phyloP scores from a whole-genome alignment of 2,113 vertebrate species.

The Elachura formosa region DNA sequence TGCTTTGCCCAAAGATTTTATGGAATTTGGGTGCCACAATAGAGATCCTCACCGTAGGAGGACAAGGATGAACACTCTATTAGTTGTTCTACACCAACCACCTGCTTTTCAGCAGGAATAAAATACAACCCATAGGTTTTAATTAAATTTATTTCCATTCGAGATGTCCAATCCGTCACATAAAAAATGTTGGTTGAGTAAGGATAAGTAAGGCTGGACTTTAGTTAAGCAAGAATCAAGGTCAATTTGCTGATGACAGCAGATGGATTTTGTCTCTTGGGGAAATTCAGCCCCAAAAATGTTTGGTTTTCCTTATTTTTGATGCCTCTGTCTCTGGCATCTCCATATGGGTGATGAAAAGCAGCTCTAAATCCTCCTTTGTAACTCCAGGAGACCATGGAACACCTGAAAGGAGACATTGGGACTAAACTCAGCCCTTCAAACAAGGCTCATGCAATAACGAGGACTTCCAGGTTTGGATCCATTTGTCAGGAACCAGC shows the following conservation, averaged over 20 bases:
- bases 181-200: background rate
- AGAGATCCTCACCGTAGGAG: background rate
- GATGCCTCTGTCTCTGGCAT: background rate
- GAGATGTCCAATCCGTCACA: fast-evolving
- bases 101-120: background rate
- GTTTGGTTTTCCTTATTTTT: background rate
- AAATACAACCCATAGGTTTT: background rate
- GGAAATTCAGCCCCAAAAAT: background rate
- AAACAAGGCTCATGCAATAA: background rate
- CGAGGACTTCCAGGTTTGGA: background rate
- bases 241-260: background rate
- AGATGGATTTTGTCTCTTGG: background rate
- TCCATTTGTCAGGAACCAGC: background rate
- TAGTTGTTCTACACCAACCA: background rate
- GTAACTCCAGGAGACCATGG: background rate
- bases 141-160: background rate
- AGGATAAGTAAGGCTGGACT: background rate
- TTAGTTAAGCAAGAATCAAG: background rate
- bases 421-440: background rate
- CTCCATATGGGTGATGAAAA: background rate
- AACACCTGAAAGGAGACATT: background rate
- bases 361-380: background rate
- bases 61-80: background rate
- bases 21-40: too few relatives aligned
- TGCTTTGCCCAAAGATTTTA: background rate